Evolutionary conservation across 2,797 vertebrate species (phyloP).

Genomic region (Pseudochromis fuscus): DNA sequence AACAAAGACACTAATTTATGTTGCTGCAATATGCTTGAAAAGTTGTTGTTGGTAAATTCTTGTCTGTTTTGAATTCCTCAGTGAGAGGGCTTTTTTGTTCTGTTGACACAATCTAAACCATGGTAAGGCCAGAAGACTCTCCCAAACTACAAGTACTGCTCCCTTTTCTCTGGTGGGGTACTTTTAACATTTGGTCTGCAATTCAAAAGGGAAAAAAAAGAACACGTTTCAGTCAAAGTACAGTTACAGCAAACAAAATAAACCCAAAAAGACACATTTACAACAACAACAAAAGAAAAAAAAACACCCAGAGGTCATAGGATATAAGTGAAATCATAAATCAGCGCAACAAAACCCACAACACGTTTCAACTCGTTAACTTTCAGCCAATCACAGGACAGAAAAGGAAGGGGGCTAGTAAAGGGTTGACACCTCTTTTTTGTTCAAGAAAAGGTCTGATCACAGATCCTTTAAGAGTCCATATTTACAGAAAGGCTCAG

Average conservation of each 20-base stretch:
- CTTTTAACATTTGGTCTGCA: slow-evolving; percentile 93
- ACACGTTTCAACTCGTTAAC: slow-evolving; percentile 56
- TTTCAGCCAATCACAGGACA: slow-evolving; percentile 43
- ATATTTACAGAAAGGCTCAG: slow-evolving; percentile 79
- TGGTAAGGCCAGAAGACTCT: slow-evolving; percentile 85
- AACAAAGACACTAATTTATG: slow-evolving; percentile 39
- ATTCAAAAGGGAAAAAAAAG: slow-evolving; percentile 89
- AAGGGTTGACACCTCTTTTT: slow-evolving; percentile 48
- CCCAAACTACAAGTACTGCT: slow-evolving; percentile 91
- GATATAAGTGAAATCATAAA: slow-evolving; percentile 62
- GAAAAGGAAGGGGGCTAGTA: slow-evolving; percentile 10
- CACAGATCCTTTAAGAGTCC: slow-evolving; percentile 68
- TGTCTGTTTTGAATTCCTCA: slow-evolving; percentile 80
- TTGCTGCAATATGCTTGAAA: slow-evolving; percentile 45
- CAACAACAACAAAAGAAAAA: slow-evolving; percentile 15
- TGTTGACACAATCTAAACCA: slow-evolving; percentile 86
- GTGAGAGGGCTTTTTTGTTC: slow-evolving; percentile 83
- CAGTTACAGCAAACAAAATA: slow-evolving; percentile 71
- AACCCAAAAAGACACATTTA: slow-evolving; percentile 68
- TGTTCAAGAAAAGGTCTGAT: slow-evolving; percentile 61
- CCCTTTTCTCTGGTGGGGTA: slow-evolving; percentile 91
- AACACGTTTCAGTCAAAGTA: slow-evolving; percentile 85
- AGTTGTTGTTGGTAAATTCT: slow-evolving; percentile 46
- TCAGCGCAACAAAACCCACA: slow-evolving; percentile 51
- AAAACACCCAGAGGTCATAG: slow-evolving; percentile 72